Conservation (phyloP, 1,140 invertebrate genomes). For the Micrasema longulum region DNA sequence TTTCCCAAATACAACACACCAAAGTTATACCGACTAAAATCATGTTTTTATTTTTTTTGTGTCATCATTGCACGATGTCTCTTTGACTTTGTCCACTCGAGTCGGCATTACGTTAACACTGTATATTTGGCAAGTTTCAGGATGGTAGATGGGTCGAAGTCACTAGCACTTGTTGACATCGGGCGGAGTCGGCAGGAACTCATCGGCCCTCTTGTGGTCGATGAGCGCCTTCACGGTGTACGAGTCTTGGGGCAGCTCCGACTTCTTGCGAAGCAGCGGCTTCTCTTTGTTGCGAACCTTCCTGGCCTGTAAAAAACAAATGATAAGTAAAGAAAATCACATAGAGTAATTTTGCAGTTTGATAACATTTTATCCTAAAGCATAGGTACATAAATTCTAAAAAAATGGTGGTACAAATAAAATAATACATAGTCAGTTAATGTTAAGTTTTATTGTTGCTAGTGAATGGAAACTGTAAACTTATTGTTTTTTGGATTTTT, state of each 20-base stretch:
- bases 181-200: conserved; percentile 83
- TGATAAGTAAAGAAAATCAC: background rate
- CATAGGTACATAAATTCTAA: too few species aligned
- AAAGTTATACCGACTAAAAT: background rate
- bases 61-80: conserved; percentile 6
- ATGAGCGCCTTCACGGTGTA: conserved; percentile 90
- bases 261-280: conserved; percentile 91
- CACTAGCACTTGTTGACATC: conserved; percentile 88
- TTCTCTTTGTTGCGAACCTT: conserved; percentile 77
- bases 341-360: background rate
- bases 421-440: too few species aligned
- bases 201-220: conserved; percentile 92
- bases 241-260: conserved; percentile 92
- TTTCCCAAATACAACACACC: conserved; percentile 36
- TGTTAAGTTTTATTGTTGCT: too few species aligned
- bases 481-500: too few species aligned
- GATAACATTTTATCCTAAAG: background rate
- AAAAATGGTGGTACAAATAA: too few species aligned
- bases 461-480: too few species aligned
- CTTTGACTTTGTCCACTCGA: too few species aligned
- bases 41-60: background rate
- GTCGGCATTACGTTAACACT: too few species aligned
- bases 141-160: conserved; percentile 56
- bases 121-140: conserved; percentile 55
- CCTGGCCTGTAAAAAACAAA: conserved; percentile 21